Base-by-base conservation (phyloP, 2,888 invertebrate species). In the Junonia oenone region DNA sequence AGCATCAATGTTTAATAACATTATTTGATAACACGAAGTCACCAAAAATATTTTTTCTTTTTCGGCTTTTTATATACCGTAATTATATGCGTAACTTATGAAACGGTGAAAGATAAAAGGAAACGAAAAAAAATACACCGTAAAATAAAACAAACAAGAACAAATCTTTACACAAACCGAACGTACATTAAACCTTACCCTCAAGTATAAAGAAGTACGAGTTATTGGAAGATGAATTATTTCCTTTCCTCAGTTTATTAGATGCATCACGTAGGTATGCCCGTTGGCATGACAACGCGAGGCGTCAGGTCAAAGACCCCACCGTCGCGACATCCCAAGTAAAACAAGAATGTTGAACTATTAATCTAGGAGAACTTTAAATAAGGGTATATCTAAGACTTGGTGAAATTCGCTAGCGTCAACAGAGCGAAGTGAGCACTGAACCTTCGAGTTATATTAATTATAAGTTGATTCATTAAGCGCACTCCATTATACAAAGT, bases 221-320 rank as follows among this genome's bases (percentile, higher is more conserved):
- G 33, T 33, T 11, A 29, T 13, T 8, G 33, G 2, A 8, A 46
- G 14, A 50, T 43, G 31, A 46, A 53, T 35, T 51, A 29, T 47
- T 56, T 35, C 17, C 27, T 46, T 58, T 51, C 45, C 38, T 49
- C 48, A 45, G 49, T 51, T 47, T 52, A 57, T 57, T 55, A 50
- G 26, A 38, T 56, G 58, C 58, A 55, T 66, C 72, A 69, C 71
- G 72, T 75, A 82, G 75, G 75, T 80, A 80, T 75, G 60, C 61
- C 66, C 75, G 83, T 88, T 74, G 75, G 77, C 69, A 82, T 81
- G 72, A 79, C 69, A 74, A 83, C 85, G 68, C 68, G 77, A 72
- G 76, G 80, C 79, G 78, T 79, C 81, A 19, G 87, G 86, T 83
- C 87, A 80, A 78, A 77, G 86, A 87, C 85, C 89, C 78, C 76